phyloP scores from a whole-genome alignment of 92 coral and sea anemone species.

The Actinostola sp. region DNA sequence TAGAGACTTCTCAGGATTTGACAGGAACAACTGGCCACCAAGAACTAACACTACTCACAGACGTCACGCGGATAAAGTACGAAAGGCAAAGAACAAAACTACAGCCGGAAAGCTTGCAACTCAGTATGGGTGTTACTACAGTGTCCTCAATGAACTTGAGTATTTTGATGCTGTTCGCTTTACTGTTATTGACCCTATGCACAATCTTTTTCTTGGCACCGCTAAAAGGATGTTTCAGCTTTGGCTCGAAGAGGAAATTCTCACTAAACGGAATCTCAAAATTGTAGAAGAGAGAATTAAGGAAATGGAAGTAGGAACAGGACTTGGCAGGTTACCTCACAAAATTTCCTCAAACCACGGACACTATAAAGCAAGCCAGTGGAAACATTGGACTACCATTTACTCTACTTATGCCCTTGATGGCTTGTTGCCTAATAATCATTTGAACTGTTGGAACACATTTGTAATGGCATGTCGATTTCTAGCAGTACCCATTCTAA shows the following conservation, averaged over 20 bases:
- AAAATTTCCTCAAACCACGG: no score
- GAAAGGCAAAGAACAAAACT: conserved; percentile 17
- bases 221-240: conserved; percentile 38
- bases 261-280: conserved; percentile 22
- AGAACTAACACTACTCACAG: conserved; percentile 22
- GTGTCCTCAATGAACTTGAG: conserved; percentile 19
- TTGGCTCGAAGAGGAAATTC: conserved; percentile 32
- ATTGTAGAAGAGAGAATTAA: conserved; percentile 23
- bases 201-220: conserved; percentile 39
- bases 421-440: conserved; percentile 8
- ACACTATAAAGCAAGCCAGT: background rate
- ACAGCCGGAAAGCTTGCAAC: conserved; percentile 24
- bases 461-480: conserved; percentile 29
- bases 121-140: conserved; percentile 32
- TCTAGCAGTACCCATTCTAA: conserved; percentile 7
- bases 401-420: conserved; percentile 6
- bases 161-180: conserved; percentile 44
- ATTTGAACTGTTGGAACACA: conserved; percentile 29
- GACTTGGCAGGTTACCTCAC: conserved; percentile 8
- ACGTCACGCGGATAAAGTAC: conserved; percentile 25
- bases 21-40: conserved; percentile 49
- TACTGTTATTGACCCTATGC: conserved; percentile 45
- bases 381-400: conserved; percentile 17
- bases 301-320: conserved; percentile 27
- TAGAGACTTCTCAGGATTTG: conserved; percentile 26